A percentile compares a stretch with the other conserved stretches of the same genome.
Conservation (phyloP, 2,888 invertebrate genomes). For the Isoperla grammatica region DNA sequence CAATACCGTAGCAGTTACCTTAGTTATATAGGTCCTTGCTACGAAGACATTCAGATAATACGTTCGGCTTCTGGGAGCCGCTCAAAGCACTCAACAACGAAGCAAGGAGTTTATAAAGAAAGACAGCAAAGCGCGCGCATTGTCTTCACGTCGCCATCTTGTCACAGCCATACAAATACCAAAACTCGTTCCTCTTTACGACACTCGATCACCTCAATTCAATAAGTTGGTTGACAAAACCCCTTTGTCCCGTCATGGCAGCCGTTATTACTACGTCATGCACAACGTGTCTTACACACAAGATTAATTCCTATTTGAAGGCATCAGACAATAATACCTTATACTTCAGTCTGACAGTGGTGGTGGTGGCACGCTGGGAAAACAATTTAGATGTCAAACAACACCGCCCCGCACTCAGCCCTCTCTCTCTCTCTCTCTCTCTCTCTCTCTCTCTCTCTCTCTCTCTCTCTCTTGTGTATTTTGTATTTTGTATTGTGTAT, state of each 20-base stretch:
- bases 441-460: too few relatives aligned
- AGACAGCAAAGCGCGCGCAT: too few relatives aligned
- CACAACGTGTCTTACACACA: conserved; percentile 14
- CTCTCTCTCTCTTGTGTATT: too few relatives aligned
- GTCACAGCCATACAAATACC: not conserved
- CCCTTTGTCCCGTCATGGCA: not conserved
- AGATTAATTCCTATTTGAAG: conserved; percentile 16
- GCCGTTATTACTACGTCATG: conserved; percentile 5
- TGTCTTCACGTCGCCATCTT: too few relatives aligned
- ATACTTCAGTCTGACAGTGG: not conserved
- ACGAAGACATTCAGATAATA: too few relatives aligned
- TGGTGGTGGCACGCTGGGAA: not conserved
- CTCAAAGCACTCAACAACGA: too few relatives aligned
- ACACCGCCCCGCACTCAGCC: not conserved
- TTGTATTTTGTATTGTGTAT: too few relatives aligned
- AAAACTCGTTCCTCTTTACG: conserved; percentile 14
- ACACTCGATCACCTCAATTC: conserved; percentile 14
- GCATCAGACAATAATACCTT: conserved; percentile 5
- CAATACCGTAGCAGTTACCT: too few relatives aligned
- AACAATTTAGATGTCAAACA: conserved; percentile 13
- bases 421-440: too few relatives aligned
- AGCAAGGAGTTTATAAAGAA: too few relatives aligned
- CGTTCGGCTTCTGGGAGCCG: too few relatives aligned
- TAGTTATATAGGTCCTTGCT: too few relatives aligned
- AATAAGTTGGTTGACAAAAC: conserved; percentile 14